phyloP scores from a whole-genome alignment of 2,888 invertebrate genomes.

The Morpho achilles region DNA sequence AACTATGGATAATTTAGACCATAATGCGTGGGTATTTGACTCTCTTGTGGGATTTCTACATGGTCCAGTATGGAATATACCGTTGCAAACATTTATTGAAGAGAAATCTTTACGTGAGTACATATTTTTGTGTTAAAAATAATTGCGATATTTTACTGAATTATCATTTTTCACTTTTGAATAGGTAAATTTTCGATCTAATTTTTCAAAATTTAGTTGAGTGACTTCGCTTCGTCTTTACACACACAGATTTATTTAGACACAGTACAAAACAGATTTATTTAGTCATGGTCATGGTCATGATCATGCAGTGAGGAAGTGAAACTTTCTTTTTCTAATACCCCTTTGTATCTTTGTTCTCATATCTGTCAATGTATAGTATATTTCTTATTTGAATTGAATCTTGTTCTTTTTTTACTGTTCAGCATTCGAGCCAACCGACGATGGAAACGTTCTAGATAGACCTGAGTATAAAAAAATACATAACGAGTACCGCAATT shows the following conservation, averaged over 20 bases:
- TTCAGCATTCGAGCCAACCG: conserved; percentile 91
- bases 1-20: conserved; percentile 67
- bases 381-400: background rate
- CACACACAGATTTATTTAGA: too few species aligned
- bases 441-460: conserved; percentile 81
- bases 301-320: too few species aligned
- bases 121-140: background rate
- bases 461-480: conserved; percentile 87
- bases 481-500: conserved; percentile 92
- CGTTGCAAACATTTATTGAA: conserved; percentile 93
- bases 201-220: too few species aligned
- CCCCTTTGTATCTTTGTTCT: too few species aligned
- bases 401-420: background rate
- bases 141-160: too few species aligned
- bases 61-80: conserved; percentile 95
- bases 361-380: background rate
- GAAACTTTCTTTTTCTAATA: too few species aligned
- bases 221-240: too few species aligned
- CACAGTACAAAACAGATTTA: too few species aligned
- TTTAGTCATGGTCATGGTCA: too few species aligned
- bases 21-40: conserved; percentile 94
- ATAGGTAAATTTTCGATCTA: too few species aligned
- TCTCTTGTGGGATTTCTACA: conserved; percentile 93
- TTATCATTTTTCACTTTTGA: too few species aligned
- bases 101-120: conserved; percentile 93